Base-by-base conservation (phyloP, 2,797 vertebrate species). In the Falco rusticolus region DNA sequence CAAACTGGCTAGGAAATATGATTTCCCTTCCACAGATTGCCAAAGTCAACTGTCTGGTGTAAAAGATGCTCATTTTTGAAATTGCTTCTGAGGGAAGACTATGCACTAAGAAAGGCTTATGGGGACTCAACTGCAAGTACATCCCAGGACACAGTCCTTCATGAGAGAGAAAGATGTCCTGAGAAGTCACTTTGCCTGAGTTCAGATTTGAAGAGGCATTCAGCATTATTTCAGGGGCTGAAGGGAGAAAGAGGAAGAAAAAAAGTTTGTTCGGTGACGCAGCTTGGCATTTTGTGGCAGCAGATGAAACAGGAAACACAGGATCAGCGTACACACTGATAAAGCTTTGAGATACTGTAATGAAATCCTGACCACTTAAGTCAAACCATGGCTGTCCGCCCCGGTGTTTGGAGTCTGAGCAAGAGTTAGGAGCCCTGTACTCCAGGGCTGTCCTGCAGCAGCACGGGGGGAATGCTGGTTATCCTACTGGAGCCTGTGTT, bases 121-220 rank as follows among this genome's bases (percentile, higher is more conserved):
- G 25, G 33, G 11, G 19, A 75, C 37, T 79, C 56, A 37, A 37
- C 10, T 3, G 7, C 39, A 60, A 60, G 39, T 2, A 66, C 22
- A 28, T 18, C 17, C 50, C 63, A 87, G 63, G 37, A 50, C 66
- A 65, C 22, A 16, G 31, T 8, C 34, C 56, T 39, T n/a, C 1
- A 1, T 0, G 2, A n/a, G 61, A 31, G 3, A 33, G 20, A 41
- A 37, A 66, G 39, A 33, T 1, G 1, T 0, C 2, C 8, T 47
- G 60, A 12, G 3, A 45, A 18, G 14, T 6, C 59, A 6, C 33
- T 59, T n/a, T 47, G 33, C 64, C 39, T 45, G 21, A 81, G 65
- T 43, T 51, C 81, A 54, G 57, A 53, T 45, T 16, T 47, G 25
- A 77, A 80, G 51, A 64, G 65, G 34, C 16, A 68, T 87, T 53